phyloP scores from a whole-genome alignment of 2,797 vertebrate genomes.

The Percopsis omiscomaycus region DNA sequence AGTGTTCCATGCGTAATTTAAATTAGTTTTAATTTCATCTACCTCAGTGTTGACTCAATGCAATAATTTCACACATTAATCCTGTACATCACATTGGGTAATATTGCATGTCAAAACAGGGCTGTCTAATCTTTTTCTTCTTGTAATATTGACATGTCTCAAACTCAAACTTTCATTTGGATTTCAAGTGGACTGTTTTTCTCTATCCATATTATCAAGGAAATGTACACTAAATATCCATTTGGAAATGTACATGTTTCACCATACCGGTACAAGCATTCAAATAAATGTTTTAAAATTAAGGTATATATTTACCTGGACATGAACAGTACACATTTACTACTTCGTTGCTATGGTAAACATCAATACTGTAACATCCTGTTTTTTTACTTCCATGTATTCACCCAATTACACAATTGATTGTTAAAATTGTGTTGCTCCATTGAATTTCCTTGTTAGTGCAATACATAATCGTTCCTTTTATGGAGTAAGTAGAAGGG shows the following conservation, averaged over 20 bases:
- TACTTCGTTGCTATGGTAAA: conserved; percentile 6
- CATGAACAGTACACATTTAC: conserved; percentile 10
- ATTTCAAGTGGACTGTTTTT: conserved; percentile 19
- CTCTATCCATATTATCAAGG: conserved; percentile 11
- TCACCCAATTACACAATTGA: conserved; percentile 26
- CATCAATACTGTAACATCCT: conserved; percentile 42
- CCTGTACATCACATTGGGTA: conserved; percentile 27
- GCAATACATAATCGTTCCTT: conserved; percentile 59
- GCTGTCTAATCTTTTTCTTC: conserved; percentile 2
- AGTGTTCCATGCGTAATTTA: background rate
- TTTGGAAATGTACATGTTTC: conserved; percentile 12
- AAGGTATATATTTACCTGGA: conserved; percentile 23
- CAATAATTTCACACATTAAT: conserved; percentile 40
- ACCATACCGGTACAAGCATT: background rate
- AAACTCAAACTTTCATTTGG: conserved; percentile 9
- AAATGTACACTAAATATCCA: conserved; percentile 3
- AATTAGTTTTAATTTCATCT: conserved; percentile 62
- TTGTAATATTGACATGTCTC: conserved; percentile 8
- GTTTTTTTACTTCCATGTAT: conserved; percentile 3
- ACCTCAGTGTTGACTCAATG: conserved; percentile 73
- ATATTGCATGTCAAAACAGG: background rate
- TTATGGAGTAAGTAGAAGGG: conserved; percentile 36
- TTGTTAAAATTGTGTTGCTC: conserved; percentile 32
- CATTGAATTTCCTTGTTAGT: conserved; percentile 54
- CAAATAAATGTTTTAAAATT: background rate